These are phyloP conservation scores for Erinaceus europaeus DNA, from an alignment of 2,113 vertebrate species.

Conservation along the genomic window DNA sequence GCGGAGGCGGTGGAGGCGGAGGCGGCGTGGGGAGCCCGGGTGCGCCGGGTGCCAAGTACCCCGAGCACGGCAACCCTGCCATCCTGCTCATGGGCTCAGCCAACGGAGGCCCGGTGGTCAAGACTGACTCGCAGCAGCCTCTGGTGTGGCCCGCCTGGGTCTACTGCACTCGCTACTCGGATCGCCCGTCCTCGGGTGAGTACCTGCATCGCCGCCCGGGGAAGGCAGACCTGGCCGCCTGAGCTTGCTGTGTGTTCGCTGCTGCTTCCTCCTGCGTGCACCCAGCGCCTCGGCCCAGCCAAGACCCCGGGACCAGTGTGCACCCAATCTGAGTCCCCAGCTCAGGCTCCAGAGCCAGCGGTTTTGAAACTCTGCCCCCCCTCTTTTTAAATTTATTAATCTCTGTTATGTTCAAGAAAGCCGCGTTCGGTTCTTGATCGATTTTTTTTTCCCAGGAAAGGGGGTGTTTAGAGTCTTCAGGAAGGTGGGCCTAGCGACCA, in stretches of 20 bases:
- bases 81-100: constrained; percentile 88
- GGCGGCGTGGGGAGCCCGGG: constrained; percentile 80
- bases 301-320: background rate
- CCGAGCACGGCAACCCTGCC: constrained; percentile 88
- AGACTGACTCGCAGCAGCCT: constrained; percentile 88
- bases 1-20: constrained; percentile 70
- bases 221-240: background rate
- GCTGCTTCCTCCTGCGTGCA: background rate
- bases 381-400: no score
- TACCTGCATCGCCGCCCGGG: constrained; percentile 53
- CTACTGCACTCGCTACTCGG: constrained; percentile 97
- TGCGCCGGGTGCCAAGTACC: constrained; percentile 83
- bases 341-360: background rate
- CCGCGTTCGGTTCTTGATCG: no score
- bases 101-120: constrained; percentile 83
- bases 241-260: background rate
- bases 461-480: background rate
- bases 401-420: no score
- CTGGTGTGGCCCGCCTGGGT: constrained; percentile 98
- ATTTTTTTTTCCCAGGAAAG: background rate
- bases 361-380: no score
- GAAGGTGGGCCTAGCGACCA: constrained; percentile 37
- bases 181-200: constrained; percentile 99
- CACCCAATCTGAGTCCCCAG: background rate
- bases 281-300: background rate